Evolutionary conservation across 2,797 vertebrate species (phyloP).

Genomic region (Sternotherus odoratus): DNA sequence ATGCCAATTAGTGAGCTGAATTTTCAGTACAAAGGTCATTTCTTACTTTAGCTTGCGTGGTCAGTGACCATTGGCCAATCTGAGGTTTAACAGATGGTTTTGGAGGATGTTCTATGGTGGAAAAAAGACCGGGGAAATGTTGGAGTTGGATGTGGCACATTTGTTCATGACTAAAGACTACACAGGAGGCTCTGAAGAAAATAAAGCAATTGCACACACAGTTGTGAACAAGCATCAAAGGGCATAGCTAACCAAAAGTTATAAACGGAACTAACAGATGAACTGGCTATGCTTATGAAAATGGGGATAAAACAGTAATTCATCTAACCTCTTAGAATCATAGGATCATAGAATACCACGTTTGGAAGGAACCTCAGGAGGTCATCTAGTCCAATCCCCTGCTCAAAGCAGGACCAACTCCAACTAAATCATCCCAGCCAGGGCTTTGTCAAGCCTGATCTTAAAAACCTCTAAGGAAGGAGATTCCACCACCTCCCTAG

Average conservation of each 20-base stretch:
- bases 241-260: background rate
- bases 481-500: too few relatives aligned
- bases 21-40: background rate
- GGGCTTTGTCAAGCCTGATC: too few relatives aligned
- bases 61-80: background rate
- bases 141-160: background rate
- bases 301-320: too few relatives aligned
- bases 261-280: background rate
- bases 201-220: background rate
- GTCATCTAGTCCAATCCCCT: too few relatives aligned
- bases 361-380: too few relatives aligned
- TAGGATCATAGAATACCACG: too few relatives aligned
- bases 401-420: too few relatives aligned
- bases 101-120: background rate
- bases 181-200: background rate
- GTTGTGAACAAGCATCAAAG: background rate
- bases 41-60: background rate
- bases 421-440: too few relatives aligned
- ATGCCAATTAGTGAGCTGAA: rapidly evolving
- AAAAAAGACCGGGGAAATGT: background rate
- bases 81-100: background rate
- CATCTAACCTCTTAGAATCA: too few relatives aligned
- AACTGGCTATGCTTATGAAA: too few relatives aligned
- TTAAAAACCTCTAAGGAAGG: too few relatives aligned
- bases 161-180: background rate